phyloP scores from a whole-genome alignment of 2,113 vertebrate species.

The Phodopus roborovskii region DNA sequence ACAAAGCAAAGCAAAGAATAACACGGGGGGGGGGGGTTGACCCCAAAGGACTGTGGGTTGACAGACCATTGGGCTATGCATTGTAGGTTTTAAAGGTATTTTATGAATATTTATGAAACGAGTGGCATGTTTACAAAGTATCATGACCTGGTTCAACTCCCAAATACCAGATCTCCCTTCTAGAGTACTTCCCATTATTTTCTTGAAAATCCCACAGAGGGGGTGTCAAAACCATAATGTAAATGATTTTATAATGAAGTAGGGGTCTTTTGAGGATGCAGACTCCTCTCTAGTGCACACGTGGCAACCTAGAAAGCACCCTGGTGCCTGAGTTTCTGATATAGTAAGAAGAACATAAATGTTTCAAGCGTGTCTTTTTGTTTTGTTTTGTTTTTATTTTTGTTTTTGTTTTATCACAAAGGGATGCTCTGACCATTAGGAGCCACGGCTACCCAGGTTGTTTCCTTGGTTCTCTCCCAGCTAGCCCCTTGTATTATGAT shows the following conservation, averaged over 20 bases:
- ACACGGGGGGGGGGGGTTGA: neutral
- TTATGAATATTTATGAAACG: neutral
- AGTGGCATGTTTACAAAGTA: too few relatives aligned
- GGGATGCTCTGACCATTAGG: neutral
- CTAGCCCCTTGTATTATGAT: neutral
- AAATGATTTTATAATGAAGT: neutral
- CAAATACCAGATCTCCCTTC: neutral
- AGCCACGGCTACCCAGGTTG: neutral
- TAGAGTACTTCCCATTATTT: neutral
- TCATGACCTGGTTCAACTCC: too few relatives aligned
- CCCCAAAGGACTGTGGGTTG: neutral
- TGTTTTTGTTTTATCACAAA: neutral
- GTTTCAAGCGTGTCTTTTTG: neutral
- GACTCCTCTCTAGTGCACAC: neutral
- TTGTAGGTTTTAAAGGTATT: neutral
- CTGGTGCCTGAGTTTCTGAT: neutral
- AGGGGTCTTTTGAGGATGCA: neutral
- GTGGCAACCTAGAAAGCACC: neutral
- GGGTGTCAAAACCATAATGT: neutral
- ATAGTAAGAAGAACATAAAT: neutral
- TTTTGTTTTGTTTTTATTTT: too few relatives aligned
- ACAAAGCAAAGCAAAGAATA: neutral
- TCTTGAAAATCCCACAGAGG: neutral
- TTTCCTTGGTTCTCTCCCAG: neutral
- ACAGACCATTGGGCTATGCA: neutral